Evolutionary conservation across 2,797 vertebrate genomes (phyloP), one percentile per base, ranked within the genome.

Genomic region (Danio aesculapii): DNA sequence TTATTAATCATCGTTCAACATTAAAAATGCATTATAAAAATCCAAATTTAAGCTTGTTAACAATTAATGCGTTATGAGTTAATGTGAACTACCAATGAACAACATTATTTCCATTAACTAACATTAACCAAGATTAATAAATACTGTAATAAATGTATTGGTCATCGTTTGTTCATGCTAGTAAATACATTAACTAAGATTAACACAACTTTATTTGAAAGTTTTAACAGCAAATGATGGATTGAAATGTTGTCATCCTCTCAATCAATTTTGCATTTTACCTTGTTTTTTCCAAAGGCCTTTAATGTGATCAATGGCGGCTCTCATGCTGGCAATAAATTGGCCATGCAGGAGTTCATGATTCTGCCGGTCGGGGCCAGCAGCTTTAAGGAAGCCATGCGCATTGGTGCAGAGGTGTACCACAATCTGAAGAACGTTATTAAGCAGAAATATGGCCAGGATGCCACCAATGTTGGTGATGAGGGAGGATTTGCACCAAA

Each of bases 291-390:
- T 19, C 21, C 81, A 19, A 68, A 98, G 97, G 97, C 97, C 41
- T 98, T 99, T 90, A 99, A 98, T 1, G 97, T 99, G 77, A 99
- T 99, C 93, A 98, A 98, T 0, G 97, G 97, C 0, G 97, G 98
- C 14, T 99, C 97, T 57, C 97, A 99, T 0, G 97, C 97, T 0
- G 97, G 97, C 16, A 99, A 99, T 88, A 99, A 98, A 86, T 90
- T 99, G 58, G 97, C 98, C 83, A 98, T 99, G 98, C 98, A 99
- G 87, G 98, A 99, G 90, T 99, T 99, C 88, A 99, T 99, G 98
- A 99, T 99, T 91, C 94, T 99, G 41, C 98, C 98, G 0, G 85
- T 97, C 0, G 97, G 98, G 0, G 97, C 98, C 0, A 90, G 91
- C 5, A 95, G 50, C 86, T 99, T 99, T 91, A 96, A 89, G 89